These are phyloP conservation scores for Chloroclystis v-ata DNA, from an alignment of 2,888 invertebrate species.

Conservation along the genomic window DNA sequence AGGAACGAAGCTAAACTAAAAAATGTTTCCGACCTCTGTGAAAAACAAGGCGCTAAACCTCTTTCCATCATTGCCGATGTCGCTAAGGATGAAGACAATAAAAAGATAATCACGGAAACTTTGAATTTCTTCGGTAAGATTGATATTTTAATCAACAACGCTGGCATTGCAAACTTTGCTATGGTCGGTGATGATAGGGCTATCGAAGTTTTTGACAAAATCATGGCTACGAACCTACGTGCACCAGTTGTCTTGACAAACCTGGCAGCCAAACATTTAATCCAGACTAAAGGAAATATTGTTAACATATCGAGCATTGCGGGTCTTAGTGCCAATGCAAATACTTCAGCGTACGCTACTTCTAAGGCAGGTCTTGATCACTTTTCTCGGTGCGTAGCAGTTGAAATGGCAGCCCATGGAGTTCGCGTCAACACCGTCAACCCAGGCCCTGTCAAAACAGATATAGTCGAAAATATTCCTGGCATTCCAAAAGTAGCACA, in stretches of 20 bases:
- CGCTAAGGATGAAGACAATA: slow-evolving; percentile 32
- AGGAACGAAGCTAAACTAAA: slow-evolving; percentile 32
- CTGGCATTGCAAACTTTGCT: slow-evolving; percentile 27
- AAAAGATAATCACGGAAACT: slow-evolving; percentile 31
- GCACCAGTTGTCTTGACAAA: slow-evolving; percentile 32
- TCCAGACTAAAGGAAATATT: slow-evolving; percentile 39
- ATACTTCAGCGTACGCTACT: slow-evolving; percentile 28
- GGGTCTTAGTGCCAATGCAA: slow-evolving; percentile 8
- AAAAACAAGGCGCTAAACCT: slow-evolving; percentile 24
- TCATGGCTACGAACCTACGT: slow-evolving; percentile 37
- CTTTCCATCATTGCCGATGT: slow-evolving; percentile 35
- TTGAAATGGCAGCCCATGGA: slow-evolving; percentile 84
- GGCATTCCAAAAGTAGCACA: slow-evolving; percentile 41
- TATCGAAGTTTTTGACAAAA: slow-evolving; percentile 31
- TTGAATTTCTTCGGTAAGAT: slow-evolving; percentile 30
- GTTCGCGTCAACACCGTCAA: slow-evolving; percentile 90
- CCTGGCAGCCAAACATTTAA: slow-evolving; percentile 33
- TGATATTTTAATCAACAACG: slow-evolving; percentile 39
- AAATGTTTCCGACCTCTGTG: slow-evolving; percentile 20
- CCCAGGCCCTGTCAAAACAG: slow-evolving; percentile 85
- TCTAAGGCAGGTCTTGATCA: slow-evolving; percentile 82
- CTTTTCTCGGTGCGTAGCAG: slow-evolving; percentile 88
- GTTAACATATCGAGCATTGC: slow-evolving; percentile 41
- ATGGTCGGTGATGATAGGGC: slow-evolving; percentile 29
- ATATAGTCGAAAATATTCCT: slow-evolving; percentile 26